Base-by-base conservation (phyloP, 2,113 vertebrate species). In the Halichoeres trimaculatus region DNA sequence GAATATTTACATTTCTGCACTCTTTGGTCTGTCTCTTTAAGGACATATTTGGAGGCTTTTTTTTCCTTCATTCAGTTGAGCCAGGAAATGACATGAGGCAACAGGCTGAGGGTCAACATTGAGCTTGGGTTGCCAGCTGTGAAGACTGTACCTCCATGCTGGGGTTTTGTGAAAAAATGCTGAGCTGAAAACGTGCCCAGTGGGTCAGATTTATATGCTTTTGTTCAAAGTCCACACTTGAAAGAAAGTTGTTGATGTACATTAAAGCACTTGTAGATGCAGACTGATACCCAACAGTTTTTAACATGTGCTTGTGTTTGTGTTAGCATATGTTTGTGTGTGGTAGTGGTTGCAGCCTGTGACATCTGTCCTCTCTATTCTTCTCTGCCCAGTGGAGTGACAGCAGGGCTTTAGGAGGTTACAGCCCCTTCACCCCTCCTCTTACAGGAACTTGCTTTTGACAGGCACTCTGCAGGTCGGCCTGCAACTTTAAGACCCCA, bases 391-490 rank as follows among this genome's bases (percentile, higher is more conserved):
- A 69, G 38, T 76, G 54, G 76, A 74, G 73, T 83, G 82, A 91
- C 89, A 90, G 83, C 71, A 86, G 84, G 79, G 41, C 55, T 85
- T 75, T 58, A 63, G 71, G 63, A 75, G 74, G 78, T 73, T 78
- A 69, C 16, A 61, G 70, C 38, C 80, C 53, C 7, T 36, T 11
- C 51, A 35, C 74, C 83, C 74, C 86, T 80, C 82, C 79, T 80
- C 72, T 78, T 76, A 83, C 69, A 89, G 87, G 80, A 90, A 84
- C 74, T 87, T 59, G 62, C 85, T 86, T 84, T 90, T 85, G 88
- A 89, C 85, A 83, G 79, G 54, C 69, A 23, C 83, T 70, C 86
- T 40, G 69, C 80, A 60, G 86, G 88, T 43, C 43, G 59, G 73
- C 78, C 55, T 20, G 65, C 38, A 50, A 38, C 83, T 72, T 76